Conservation (phyloP, 2,113 vertebrate species). For the Oreochromis aureus region DNA sequence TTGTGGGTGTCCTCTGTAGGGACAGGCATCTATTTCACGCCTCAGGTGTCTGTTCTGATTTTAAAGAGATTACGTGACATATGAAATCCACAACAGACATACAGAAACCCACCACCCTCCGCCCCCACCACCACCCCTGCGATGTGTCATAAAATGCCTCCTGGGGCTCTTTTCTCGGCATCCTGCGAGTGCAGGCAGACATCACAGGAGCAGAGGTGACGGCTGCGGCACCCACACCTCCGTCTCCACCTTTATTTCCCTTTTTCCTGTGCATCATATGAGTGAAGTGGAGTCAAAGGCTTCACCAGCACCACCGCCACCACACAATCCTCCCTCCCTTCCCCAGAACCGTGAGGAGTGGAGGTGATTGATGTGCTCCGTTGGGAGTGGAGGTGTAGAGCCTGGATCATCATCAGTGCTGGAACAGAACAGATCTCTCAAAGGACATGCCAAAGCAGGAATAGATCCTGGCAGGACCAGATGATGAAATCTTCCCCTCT, state of each 20-base stretch:
- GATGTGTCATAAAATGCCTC: neutral
- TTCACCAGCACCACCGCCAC: neutral
- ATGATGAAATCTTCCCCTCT: constrained; percentile 48
- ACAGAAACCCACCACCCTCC: neutral
- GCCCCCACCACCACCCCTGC: neutral
- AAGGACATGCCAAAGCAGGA: constrained; percentile 46
- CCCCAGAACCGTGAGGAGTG: constrained; percentile 2
- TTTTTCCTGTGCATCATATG: neutral
- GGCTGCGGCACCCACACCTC: neutral
- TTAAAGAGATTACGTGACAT: constrained; percentile 31
- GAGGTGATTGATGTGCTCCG: constrained; percentile 62
- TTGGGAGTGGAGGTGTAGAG: constrained; percentile 45
- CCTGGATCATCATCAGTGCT: constrained; percentile 44
- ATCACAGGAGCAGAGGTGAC: constrained; percentile 1
- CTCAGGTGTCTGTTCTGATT: constrained; percentile 34
- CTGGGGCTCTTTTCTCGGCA: neutral
- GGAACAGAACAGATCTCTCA: constrained; percentile 48
- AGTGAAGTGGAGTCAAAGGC: constrained; percentile 1
- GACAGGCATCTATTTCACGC: constrained; percentile 44
- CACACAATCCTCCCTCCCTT: neutral
- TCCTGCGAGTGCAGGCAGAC: constrained; percentile 8
- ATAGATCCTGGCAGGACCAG: constrained; percentile 41
- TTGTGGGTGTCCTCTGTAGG: neutral
- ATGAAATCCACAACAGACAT: constrained; percentile 2
- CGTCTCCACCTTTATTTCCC: neutral